Evolutionary conservation across 1,140 invertebrate species (phyloP), one percentile per base, ranked within the genome.

Genomic region (Anoplophora glabripennis): DNA sequence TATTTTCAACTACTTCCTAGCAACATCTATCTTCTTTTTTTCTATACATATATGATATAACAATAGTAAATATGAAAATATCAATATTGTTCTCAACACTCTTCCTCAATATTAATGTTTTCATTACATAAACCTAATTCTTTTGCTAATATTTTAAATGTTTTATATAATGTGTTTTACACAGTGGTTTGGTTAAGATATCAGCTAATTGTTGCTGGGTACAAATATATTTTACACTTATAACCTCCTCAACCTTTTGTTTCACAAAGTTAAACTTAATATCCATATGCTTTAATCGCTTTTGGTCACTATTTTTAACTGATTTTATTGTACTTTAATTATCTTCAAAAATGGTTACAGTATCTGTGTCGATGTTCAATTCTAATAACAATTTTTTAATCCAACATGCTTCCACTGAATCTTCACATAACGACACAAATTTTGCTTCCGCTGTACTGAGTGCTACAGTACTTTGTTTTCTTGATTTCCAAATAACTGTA

Each of bases 381-480:
- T 75, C 68, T 36, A 45, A 7, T 18, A 72, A 54, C 11, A 76
- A 48, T 49, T 73, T 66, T 18, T 57, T 55, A 7, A 78, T 53
- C 74, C 75, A 78, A 45, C 71, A 63, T 3, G 68, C 67, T 59
- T 78, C 76, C 56, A 61, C 61, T n/a, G 66, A 57, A 18, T 70
- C 72, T 49, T 66, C 67, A 59, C 66, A 71, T 11, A 78, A 57
- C n/a, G 74, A 71, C 7, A 79, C 64, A 67, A 78, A 79, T 60
- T 80, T 76, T 3, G 77, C 63, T 59, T 80, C 77, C 7, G 76
- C 75, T 1, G 76, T 75, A 1, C 75, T 79, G 0, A 78, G 15
- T 15, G 73, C 64, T 21, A 76, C 73, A 57, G 55, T 57, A 12
- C 15, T 40, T 62, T 79, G 77, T 62, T 73, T 78, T 48, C 74